Conservation (phyloP, 2,888 invertebrate genomes). For the Cephalotes varians region DNA sequence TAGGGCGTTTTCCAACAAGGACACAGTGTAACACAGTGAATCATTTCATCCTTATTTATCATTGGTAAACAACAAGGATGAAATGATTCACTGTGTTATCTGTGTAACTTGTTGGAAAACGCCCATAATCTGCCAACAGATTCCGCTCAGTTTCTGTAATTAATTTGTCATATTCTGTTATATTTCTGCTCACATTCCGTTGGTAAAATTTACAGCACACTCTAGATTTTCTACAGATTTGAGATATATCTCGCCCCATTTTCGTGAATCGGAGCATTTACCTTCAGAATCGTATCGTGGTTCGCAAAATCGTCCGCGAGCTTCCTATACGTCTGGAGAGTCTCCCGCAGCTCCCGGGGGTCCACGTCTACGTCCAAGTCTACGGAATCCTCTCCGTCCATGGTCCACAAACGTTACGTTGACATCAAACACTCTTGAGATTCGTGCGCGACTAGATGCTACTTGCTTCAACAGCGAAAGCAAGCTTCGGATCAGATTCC, state of each 20-base stretch:
- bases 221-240: background rate
- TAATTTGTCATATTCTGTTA: background rate
- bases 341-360: constrained; percentile 80
- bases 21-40: no score
- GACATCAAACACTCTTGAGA: constrained; percentile 56
- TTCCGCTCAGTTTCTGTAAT: background rate
- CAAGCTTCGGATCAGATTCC: background rate
- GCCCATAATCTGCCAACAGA: background rate
- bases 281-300: constrained; percentile 85
- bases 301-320: constrained; percentile 83
- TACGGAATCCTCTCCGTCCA: constrained; percentile 80
- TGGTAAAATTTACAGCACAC: background rate
- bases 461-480: background rate
- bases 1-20: no score
- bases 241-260: background rate
- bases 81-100: no score
- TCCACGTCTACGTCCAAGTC: constrained; percentile 72
- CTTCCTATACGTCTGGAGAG: constrained; percentile 83
- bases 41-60: no score
- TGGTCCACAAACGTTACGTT: constrained; percentile 66
- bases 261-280: constrained; percentile 59
- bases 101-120: no score
- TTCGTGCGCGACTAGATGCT: background rate
- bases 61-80: no score
- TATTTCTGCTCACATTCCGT: background rate